phyloP scores from a whole-genome alignment of 2,113 vertebrate species.

The Sclerurus mexicanus region DNA sequence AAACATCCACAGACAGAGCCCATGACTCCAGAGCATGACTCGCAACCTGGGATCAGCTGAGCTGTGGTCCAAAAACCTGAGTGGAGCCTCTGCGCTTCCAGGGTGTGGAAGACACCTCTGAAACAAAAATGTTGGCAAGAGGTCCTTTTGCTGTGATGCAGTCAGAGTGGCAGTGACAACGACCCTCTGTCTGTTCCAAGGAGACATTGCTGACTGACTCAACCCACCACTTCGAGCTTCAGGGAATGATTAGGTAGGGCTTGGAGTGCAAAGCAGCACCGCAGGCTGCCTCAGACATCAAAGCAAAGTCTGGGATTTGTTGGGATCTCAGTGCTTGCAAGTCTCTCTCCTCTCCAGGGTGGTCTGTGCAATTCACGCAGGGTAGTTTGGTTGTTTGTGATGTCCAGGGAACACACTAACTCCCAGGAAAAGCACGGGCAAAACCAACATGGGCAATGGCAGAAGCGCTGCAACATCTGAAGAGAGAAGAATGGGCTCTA shows the following conservation, averaged over 20 bases:
- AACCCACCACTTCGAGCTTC: not conserved
- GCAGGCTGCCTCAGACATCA: not conserved
- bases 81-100: not conserved
- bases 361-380: not conserved
- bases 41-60: rapidly evolving
- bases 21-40: rapidly evolving
- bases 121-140: not conserved
- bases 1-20: not conserved
- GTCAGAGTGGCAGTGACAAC: not conserved
- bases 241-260: not conserved
- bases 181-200: not conserved
- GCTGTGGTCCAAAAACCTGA: not conserved
- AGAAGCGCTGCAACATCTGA: not conserved
- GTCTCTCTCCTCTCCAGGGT: not conserved
- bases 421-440: rapidly evolving
- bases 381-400: rapidly evolving
- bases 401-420: not conserved
- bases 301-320: not conserved
- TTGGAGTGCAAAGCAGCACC: not conserved
- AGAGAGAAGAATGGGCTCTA: not conserved
- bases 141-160: not conserved
- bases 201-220: not conserved
- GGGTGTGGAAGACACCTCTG: not conserved
- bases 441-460: rapidly evolving
- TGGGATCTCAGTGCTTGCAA: not conserved